Evolutionary conservation across 2,888 invertebrate species (phyloP).

Genomic region (Euclidia mi): DNA sequence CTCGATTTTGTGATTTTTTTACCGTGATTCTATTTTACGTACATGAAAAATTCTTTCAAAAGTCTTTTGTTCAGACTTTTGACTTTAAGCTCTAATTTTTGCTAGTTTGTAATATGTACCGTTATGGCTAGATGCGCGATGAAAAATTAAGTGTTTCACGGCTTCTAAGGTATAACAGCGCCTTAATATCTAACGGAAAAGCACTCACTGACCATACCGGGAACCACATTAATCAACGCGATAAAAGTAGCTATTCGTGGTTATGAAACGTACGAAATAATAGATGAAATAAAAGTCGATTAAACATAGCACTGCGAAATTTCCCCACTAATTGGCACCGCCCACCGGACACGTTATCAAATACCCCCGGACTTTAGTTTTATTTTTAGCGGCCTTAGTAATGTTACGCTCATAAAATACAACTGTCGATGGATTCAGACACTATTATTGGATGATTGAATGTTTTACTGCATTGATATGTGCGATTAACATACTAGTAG

Average conservation of each 20-base stretch:
- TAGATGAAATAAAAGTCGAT: neutral
- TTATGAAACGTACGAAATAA: neutral
- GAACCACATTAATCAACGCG: too few species aligned
- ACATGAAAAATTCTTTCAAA: too few species aligned
- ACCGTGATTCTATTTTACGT: too few species aligned
- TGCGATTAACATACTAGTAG: neutral
- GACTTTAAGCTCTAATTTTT: too few species aligned
- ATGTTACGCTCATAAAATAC: conserved; percentile 10
- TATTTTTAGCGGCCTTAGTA: conserved; percentile 9
- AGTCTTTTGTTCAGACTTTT: too few species aligned
- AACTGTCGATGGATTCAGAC: conserved; percentile 2
- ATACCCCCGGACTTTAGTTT: conserved; percentile 1
- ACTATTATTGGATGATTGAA: conserved; percentile 2
- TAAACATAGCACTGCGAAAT: neutral
- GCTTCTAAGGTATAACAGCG: too few species aligned
- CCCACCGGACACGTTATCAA: neutral
- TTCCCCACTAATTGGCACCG: neutral
- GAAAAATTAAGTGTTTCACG: too few species aligned
- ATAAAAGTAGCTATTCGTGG: neutral
- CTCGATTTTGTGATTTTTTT: too few species aligned
- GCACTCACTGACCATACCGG: too few species aligned
- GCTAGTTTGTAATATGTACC: too few species aligned
- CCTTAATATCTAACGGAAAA: too few species aligned
- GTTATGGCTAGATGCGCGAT: too few species aligned
- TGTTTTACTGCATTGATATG: conserved; percentile 1